Evolutionary conservation across 2,888 invertebrate genomes (phyloP).

Genomic region (Meghimatium bilineatum): DNA sequence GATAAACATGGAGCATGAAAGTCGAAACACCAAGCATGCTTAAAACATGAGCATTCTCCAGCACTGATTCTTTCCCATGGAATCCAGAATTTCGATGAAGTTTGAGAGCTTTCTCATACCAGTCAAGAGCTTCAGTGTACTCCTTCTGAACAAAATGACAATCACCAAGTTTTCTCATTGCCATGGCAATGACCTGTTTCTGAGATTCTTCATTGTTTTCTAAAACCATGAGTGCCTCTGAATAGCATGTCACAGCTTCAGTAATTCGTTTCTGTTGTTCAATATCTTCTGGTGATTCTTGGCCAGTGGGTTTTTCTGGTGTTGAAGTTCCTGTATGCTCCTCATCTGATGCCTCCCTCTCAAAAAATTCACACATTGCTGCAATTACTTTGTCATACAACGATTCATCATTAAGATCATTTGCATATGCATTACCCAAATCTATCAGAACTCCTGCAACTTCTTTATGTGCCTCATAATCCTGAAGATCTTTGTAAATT

Average conservation of each 20-base stretch:
- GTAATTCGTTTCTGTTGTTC: conserved; percentile 57
- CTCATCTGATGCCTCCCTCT: conserved; percentile 68
- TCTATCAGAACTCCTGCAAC: conserved; percentile 71
- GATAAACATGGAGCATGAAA: conserved; percentile 74
- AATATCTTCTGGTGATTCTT: conserved; percentile 61
- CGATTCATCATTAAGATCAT: conserved; percentile 68
- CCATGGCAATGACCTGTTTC: conserved; percentile 66
- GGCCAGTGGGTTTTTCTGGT: conserved; percentile 51
- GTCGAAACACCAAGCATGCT: conserved; percentile 75
- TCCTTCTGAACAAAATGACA: conserved; percentile 74
- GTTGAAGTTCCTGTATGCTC: conserved; percentile 50
- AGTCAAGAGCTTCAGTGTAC: conserved; percentile 70
- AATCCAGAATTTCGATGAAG: conserved; percentile 66
- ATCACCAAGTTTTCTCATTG: conserved; percentile 73
- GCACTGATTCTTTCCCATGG: conserved; percentile 67
- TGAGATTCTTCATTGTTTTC: conserved; percentile 64
- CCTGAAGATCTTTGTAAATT: conserved; percentile 67
- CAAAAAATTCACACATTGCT: conserved; percentile 71
- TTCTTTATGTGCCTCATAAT: conserved; percentile 66
- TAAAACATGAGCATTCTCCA: conserved; percentile 74
- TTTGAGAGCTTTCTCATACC: conserved; percentile 73
- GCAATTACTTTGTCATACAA: conserved; percentile 71
- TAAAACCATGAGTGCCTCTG: conserved; percentile 70
- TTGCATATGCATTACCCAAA: conserved; percentile 74
- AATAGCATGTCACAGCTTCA: conserved; percentile 73